A percentile compares a stretch with the other conserved stretches of the same genome.
Evolutionary conservation across 1,140 invertebrate species (phyloP).

Genomic region (Meloidogyne floridensis): DNA sequence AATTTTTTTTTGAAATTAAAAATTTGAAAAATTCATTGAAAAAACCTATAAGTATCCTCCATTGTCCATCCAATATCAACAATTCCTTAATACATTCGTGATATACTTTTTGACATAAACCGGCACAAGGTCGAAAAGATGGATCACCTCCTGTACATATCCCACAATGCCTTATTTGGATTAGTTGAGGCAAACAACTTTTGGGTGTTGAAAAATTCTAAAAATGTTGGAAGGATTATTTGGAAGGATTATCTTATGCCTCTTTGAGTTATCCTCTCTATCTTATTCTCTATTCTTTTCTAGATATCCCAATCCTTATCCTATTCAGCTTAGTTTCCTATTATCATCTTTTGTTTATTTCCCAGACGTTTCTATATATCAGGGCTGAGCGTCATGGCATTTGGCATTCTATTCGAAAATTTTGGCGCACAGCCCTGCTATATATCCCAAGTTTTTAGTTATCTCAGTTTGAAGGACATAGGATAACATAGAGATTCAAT

Average conservation of each 20-base stretch:
- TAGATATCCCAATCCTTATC: too few relatives aligned
- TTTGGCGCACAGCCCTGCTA: too few relatives aligned
- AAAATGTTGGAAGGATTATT: background rate
- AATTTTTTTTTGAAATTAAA: too few relatives aligned
- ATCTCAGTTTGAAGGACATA: too few relatives aligned
- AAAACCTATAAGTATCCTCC: slow-evolving; percentile 23
- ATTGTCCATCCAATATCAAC: slow-evolving; percentile 4
- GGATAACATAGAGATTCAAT: background rate
- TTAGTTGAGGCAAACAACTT: background rate
- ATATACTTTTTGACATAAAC: slow-evolving; percentile 14
- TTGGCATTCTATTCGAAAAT: too few relatives aligned
- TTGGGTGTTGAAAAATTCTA: slow-evolving; percentile 18
- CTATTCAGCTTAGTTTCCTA: too few relatives aligned
- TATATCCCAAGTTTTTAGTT: too few relatives aligned
- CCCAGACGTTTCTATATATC: too few relatives aligned
- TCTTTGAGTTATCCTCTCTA: background rate
- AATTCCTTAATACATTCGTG: slow-evolving; percentile 25
- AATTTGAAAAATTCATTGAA: too few relatives aligned
- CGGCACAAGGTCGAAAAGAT: slow-evolving; percentile 19
- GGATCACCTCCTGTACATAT: slow-evolving; percentile 9
- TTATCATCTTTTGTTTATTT: too few relatives aligned
- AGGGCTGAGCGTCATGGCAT: too few relatives aligned
- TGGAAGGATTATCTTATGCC: background rate
- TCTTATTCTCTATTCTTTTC: background rate
- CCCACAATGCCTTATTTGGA: slow-evolving; percentile 17